Evolutionary conservation across 2,888 invertebrate genomes (phyloP), one percentile per base, ranked within the genome.

Genomic region (Spilarctia lutea): DNA sequence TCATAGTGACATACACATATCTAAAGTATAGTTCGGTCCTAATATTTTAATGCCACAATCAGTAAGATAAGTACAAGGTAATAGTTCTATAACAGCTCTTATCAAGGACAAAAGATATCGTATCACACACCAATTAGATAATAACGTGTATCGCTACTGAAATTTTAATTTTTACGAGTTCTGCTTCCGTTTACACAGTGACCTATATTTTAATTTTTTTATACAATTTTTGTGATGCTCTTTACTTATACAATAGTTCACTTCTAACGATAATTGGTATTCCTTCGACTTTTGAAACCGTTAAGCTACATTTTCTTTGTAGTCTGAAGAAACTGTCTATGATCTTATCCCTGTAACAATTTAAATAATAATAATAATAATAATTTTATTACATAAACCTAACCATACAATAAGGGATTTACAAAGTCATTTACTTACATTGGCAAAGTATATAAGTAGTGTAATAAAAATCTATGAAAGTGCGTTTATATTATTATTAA

Each of bases 41-140:
- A 72, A 71, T 68, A 66, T 69, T 79, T 69, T 77, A 77, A 76
- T 72, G 67, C 63, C 70, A 70, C 72, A 73, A 83, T 83, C 83
- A 75, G 74, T 24, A 20, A 72, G 75, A 81, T 85, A 76, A 78
- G 68, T 74, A 75, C 80, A 85, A 79, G 79, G 78, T 75, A 77
- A 74, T 84, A 85, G 76, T 77, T 78, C 76, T 79, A 71, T 77
- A 75, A 74, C 72, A 67, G 75, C 71, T 75, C 72, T 81, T 86
- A 85, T 87, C 81, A 78, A 72, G 76, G 42, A 79, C 74, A 68
- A 77, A 68, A 60, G 82, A 85, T 81, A 88, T 75, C 77, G 45
- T 79, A 78, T 86, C 56, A 65, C 76, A 75, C 73, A 81, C 56
- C 73, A 83, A 81, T 85, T 83, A 85, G 80, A 84, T 85, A 84